Evolutionary conservation across 2,113 vertebrate genomes (phyloP), one percentile per base, ranked within the genome.

Genomic region (Porphyrio hochstetteri): DNA sequence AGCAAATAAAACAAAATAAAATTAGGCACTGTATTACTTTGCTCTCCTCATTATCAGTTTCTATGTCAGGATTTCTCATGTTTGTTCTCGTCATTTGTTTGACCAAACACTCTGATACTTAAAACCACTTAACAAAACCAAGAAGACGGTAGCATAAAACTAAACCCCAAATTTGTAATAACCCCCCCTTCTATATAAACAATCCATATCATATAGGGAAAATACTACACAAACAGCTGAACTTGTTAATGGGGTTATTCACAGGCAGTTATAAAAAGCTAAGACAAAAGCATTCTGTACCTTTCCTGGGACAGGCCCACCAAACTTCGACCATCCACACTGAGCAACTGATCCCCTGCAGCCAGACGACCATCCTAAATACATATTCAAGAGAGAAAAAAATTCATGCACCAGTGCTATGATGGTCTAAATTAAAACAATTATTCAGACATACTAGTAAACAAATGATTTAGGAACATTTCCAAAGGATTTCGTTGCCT

Each of bases 261-360:
- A 70, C 1, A 60, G 20, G 17, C 10, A 78, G 6, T 56, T 82
- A 33, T 8, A 59, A 79, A 81, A 94, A 7, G 15, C 7, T 13
- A 80, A 86, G 56, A 68, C 28, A 67, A 82, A 91, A 69, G 9
- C 40, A 68, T 48, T 68, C 5, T 1, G 0, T 98, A 99, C 99
- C 99, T 99, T 97, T 99, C 99, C 95, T 99, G 99, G 64, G 99
- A 99, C 35, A 99, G 98, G 38, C 99, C 99, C 27, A 99, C 99
- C 85, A 99, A 97, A 93, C 99, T 99, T 61, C 99, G 98, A 11
- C 99, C 99, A 31, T 99, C 99, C 86, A 99, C 99, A 42, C 99
- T 99, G 69, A 99, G 97, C 83, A 99, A 56, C 97, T 99, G 99
- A 97, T 99, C 99, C 9, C 99, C 99, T 38, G 99, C 99, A 8